phyloP scores from a whole-genome alignment of 2,113 vertebrate species.

The Onychostoma macrolepis region DNA sequence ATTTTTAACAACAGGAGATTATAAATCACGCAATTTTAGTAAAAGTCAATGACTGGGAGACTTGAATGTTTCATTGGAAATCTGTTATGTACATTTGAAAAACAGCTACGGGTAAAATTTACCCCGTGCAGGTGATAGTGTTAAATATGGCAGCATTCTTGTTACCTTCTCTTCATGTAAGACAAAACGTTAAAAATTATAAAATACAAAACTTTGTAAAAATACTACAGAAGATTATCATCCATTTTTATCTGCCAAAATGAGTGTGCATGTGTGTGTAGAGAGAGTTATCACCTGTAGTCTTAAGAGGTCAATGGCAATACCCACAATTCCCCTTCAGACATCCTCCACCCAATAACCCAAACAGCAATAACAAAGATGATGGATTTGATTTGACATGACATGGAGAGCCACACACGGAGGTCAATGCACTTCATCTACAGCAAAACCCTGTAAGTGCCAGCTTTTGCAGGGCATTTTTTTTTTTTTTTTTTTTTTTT shows the following conservation, averaged over 20 bases:
- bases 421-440: background rate
- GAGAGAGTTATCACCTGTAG: background rate
- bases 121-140: too few species aligned
- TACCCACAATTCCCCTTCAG: conserved; percentile 2
- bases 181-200: background rate
- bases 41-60: too few species aligned
- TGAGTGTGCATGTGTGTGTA: background rate
- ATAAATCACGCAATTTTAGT: too few species aligned
- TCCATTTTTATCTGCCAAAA: background rate
- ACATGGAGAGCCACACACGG: background rate
- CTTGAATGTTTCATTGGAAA: too few species aligned
- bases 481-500: too few species aligned
- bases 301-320: background rate
- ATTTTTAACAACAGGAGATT: too few species aligned
- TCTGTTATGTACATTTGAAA: too few species aligned
- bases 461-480: too few species aligned
- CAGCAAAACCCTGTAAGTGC: too few species aligned
- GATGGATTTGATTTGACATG: conserved; percentile 15
- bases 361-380: background rate
- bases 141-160: background rate
- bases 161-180: background rate
- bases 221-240: background rate
- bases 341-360: conserved; percentile 15
- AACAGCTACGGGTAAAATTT: too few species aligned
- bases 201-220: background rate